These are phyloP conservation scores for Pogonomyrmex barbatus DNA, from an alignment of 1,140 invertebrate genomes.

Conservation along the genomic window DNA sequence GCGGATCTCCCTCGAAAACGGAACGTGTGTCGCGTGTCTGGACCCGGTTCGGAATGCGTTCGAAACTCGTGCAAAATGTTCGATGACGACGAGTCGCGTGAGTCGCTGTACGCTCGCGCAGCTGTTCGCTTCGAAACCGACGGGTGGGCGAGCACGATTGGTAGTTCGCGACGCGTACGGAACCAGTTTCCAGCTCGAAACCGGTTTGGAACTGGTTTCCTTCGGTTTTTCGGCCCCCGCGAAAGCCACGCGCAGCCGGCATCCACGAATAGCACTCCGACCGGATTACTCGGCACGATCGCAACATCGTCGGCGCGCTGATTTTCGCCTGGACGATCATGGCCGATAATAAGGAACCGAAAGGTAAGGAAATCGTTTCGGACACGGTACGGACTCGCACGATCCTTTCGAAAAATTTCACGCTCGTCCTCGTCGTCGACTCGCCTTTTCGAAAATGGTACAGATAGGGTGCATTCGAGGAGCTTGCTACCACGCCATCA, in stretches of 20 bases:
- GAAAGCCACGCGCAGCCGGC: slow-evolving; percentile 13
- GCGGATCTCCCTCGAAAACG: no score
- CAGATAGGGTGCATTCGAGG: background rate
- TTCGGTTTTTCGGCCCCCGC: slow-evolving; percentile 73
- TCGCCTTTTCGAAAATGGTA: slow-evolving; percentile 14
- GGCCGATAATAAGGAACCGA: slow-evolving; percentile 53
- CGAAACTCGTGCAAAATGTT: slow-evolving; percentile 51
- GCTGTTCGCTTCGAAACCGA: background rate
- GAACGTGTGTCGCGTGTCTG: background rate
- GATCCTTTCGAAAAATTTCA: background rate
- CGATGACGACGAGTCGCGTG: background rate
- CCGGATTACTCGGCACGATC: slow-evolving; percentile 52
- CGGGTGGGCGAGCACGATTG: slow-evolving; percentile 60
- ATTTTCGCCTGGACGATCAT: slow-evolving; percentile 28
- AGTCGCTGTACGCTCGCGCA: background rate
- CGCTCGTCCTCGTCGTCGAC: background rate
- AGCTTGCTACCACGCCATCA: no score
- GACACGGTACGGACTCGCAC: background rate
- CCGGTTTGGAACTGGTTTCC: slow-evolving; percentile 80
- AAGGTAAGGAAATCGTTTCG: slow-evolving; percentile 62
- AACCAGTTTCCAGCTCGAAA: slow-evolving; percentile 75
- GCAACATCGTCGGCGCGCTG: slow-evolving; percentile 56
- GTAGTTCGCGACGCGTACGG: slow-evolving; percentile 69
- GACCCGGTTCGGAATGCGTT: slow-evolving; percentile 42
- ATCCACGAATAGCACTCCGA: slow-evolving; percentile 63